These are phyloP conservation scores for Cuculus canorus DNA, from an alignment of 2,797 vertebrate genomes.

Conservation along the genomic window DNA sequence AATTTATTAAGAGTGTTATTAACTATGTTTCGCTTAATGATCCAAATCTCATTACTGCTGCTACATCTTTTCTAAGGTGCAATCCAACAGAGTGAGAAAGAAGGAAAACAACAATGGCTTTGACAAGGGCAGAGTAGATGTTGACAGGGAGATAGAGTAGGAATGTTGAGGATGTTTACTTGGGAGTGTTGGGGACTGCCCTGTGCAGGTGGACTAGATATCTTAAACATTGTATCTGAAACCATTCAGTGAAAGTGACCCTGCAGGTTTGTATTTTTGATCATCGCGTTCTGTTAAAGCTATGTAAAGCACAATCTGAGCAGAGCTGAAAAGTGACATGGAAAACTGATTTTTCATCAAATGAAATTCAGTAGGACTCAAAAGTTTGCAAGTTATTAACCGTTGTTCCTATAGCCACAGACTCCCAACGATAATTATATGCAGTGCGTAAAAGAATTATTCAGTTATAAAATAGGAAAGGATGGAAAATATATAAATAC, in stretches of 20 bases:
- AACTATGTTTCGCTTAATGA: background rate
- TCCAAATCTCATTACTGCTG: background rate
- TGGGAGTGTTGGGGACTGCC: background rate
- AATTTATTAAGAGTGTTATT: background rate
- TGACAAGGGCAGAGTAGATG: background rate
- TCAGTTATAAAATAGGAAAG: background rate
- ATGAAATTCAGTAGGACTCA: background rate
- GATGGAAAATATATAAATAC: background rate
- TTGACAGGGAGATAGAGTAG: constrained; percentile 13
- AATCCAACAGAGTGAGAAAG: background rate
- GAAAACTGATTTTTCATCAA: background rate
- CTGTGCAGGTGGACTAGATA: rapidly evolving
- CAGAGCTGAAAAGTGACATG: background rate
- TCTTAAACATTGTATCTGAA: background rate
- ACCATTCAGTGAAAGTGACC: background rate
- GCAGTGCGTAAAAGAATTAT: background rate
- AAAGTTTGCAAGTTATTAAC: background rate
- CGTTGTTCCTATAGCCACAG: background rate
- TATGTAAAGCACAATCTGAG: background rate
- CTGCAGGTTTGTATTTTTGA: background rate
- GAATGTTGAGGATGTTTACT: background rate
- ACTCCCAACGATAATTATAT: background rate
- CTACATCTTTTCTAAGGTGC: background rate
- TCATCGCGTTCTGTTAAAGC: background rate
- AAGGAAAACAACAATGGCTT: background rate